Conservation (phyloP, 2,888 invertebrate species). For the Autographa pulchrina region DNA sequence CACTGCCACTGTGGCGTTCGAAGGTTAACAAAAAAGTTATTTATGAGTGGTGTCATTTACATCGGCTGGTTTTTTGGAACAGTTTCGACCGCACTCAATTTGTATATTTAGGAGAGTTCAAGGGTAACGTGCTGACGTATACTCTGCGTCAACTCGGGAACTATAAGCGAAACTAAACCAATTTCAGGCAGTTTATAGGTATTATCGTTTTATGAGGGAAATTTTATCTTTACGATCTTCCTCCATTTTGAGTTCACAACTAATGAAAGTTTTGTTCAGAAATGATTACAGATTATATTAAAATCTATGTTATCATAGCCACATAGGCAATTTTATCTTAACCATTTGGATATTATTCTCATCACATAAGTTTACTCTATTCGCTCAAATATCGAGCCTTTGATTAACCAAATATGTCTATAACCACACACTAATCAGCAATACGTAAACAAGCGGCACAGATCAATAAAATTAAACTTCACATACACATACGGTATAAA, state of each 20-base stretch:
- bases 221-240: slow-evolving; percentile 29
- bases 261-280: not conserved
- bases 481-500: slow-evolving; percentile 21
- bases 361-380: too few relatives aligned
- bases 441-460: not conserved
- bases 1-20: slow-evolving; percentile 34
- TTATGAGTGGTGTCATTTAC: slow-evolving; percentile 55
- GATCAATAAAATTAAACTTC: slow-evolving; percentile 15
- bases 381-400: too few relatives aligned
- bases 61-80: slow-evolving; percentile 43
- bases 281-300: not conserved
- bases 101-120: slow-evolving; percentile 46
- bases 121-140: slow-evolving; percentile 45
- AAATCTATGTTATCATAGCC: not conserved
- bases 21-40: slow-evolving; percentile 58
- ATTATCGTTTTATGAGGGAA: slow-evolving; percentile 28
- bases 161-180: slow-evolving; percentile 21
- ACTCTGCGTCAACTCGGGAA: slow-evolving; percentile 38
- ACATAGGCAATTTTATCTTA: too few relatives aligned
- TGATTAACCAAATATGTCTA: too few relatives aligned
- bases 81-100: slow-evolving; percentile 38
- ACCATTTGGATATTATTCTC: too few relatives aligned
- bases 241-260: slow-evolving; percentile 16
- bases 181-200: slow-evolving; percentile 9
- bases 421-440: not conserved